These are phyloP conservation scores for Plectus sambesii DNA, from an alignment of 1,140 invertebrate genomes.

Conservation along the genomic window DNA sequence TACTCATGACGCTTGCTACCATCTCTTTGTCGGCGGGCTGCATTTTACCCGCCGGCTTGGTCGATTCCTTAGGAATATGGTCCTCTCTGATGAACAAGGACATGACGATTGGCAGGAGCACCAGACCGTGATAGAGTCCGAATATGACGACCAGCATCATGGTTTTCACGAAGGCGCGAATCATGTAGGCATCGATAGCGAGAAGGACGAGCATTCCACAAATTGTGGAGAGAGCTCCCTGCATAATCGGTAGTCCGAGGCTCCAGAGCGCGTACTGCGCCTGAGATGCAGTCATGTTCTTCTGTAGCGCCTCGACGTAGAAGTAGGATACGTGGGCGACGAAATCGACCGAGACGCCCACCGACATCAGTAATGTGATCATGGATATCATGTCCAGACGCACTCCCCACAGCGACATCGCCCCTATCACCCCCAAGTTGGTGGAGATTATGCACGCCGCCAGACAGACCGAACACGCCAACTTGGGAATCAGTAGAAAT, in stretches of 20 bases:
- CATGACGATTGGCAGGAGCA: slow-evolving; percentile 45
- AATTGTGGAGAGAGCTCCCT: slow-evolving; percentile 78
- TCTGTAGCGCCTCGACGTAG: slow-evolving; percentile 71
- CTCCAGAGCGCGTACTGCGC: slow-evolving; percentile 71
- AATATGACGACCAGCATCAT: slow-evolving; percentile 40
- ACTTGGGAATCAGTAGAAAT: slow-evolving; percentile 81
- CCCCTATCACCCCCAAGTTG: slow-evolving; percentile 77
- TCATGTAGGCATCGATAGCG: no score
- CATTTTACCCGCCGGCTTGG: no score
- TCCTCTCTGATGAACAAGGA: slow-evolving; percentile 23
- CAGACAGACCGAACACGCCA: slow-evolving; percentile 77
- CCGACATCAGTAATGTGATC: slow-evolving; percentile 94
- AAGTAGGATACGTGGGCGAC: slow-evolving; percentile 89
- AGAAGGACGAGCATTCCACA: slow-evolving; percentile 70
- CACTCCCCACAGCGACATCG: slow-evolving; percentile 84
- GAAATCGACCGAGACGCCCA: slow-evolving; percentile 88
- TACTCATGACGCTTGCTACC: no score
- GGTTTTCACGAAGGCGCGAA: slow-evolving; percentile 44
- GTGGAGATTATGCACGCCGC: slow-evolving; percentile 88
- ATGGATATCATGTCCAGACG: slow-evolving; percentile 88
- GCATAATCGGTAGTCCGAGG: slow-evolving; percentile 75
- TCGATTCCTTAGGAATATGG: no score
- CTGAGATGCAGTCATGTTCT: slow-evolving; percentile 61
- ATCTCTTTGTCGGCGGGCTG: no score
- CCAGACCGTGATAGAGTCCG: slow-evolving; percentile 37